Evolutionary conservation across 1,140 invertebrate species (phyloP).

Genomic region (Palaemon carinicauda): DNA sequence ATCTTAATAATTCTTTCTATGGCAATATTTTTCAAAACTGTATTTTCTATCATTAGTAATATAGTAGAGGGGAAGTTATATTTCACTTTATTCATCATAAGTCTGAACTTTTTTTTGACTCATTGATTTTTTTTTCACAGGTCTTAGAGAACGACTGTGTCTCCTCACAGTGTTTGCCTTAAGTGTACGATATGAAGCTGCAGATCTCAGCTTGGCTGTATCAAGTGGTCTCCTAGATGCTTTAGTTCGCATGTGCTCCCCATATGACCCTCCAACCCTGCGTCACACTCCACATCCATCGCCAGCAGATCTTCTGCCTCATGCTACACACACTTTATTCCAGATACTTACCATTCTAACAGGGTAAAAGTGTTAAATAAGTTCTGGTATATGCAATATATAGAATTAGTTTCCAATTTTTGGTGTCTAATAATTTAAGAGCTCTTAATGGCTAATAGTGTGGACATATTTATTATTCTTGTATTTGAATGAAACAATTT

Average conservation of each 20-base stretch:
- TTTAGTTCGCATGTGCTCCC: slow-evolving; percentile 65
- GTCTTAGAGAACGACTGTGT: slow-evolving; percentile 64
- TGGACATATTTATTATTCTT: no score
- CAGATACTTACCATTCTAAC: slow-evolving; percentile 66
- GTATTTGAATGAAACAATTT: no score
- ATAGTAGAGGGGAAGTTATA: not conserved
- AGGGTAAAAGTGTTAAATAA: slow-evolving; percentile 61
- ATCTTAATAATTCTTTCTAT: not conserved
- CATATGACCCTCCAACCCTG: slow-evolving; percentile 57
- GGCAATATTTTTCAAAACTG: not conserved
- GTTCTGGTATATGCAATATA: not conserved
- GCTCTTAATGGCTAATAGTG: no score
- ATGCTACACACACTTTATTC: slow-evolving; percentile 60
- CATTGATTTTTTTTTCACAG: slow-evolving; percentile 59
- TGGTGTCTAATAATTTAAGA: not conserved
- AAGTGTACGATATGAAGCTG: slow-evolving; percentile 70
- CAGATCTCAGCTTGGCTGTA: slow-evolving; percentile 71
- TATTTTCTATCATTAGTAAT: not conserved
- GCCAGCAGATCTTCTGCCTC: slow-evolving; percentile 60
- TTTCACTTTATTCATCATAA: not conserved
- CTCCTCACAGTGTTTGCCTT: slow-evolving; percentile 70
- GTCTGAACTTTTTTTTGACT: not conserved
- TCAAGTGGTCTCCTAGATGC: slow-evolving; percentile 69
- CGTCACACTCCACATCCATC: slow-evolving; percentile 55
- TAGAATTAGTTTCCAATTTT: not conserved